These are phyloP conservation scores for Carapus acus DNA, from an alignment of 2,797 vertebrate genomes.

Conservation along the genomic window DNA sequence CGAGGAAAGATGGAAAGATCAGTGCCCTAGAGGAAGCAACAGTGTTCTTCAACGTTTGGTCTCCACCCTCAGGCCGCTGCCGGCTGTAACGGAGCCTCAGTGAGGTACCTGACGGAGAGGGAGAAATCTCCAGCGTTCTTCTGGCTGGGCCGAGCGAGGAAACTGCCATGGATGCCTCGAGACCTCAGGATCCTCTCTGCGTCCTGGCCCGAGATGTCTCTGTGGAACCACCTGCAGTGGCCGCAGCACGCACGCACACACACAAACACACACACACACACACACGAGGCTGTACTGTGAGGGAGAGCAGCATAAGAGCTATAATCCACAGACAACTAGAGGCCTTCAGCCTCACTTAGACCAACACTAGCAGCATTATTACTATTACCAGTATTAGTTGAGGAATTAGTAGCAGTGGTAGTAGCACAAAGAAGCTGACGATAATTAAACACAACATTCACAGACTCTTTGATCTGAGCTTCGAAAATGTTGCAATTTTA, in stretches of 20 bases:
- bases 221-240: conserved; percentile 96
- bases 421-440: too few relatives aligned
- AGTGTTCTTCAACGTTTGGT: not conserved
- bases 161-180: conserved; percentile 87
- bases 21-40: too few relatives aligned
- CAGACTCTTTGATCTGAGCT: too few relatives aligned
- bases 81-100: not conserved
- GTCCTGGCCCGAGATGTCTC: conserved; percentile 85
- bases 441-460: too few relatives aligned
- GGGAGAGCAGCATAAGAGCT: too few relatives aligned
- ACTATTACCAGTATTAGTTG: too few relatives aligned
- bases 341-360: not conserved
- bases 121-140: conserved; percentile 91
- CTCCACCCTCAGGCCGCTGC: not conserved
- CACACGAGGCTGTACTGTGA: too few relatives aligned
- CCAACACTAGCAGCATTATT: too few relatives aligned
- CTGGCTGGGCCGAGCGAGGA: conserved; percentile 90
- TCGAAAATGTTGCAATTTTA: too few relatives aligned
- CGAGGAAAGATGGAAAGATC: too few relatives aligned
- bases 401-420: too few relatives aligned
- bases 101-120: conserved; percentile 85
- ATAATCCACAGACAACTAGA: not conserved
- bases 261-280: too few relatives aligned
- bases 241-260: conserved; percentile 4
- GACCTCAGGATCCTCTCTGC: conserved; percentile 85